Evolutionary conservation across 2,888 invertebrate genomes (phyloP), one percentile per base, ranked within the genome.

Genomic region (Limulus polyphemus): DNA sequence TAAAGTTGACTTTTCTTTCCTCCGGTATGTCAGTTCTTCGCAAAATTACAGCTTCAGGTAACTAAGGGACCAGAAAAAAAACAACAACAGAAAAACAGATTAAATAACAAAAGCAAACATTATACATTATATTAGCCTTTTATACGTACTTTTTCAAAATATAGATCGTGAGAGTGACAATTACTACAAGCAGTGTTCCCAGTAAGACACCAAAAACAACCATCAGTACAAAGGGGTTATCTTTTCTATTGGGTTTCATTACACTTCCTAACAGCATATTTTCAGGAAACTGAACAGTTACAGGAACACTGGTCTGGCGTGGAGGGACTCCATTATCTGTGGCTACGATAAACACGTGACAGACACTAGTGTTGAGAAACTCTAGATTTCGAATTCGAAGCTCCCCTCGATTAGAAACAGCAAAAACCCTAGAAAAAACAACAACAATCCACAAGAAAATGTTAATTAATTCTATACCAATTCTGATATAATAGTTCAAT

Each of bases 261-360:
- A 76, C 71, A 55, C 75, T 60, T 49, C 55, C 59, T 46, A 57
- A 64, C 56, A 57, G 62, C 13, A 50, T 72, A 74, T 58, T 74
- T 72, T 69, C 74, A 64, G 70, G 61, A 59, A 70, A 68, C 48
- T 69, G 66, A 1, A 70, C 68, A 2, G 69, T 67, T 12, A 70
- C 70, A 10, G 69, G 66, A 17, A 66, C 69, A 62, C 70, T 71
- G 63, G 84, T 82, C 77, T 84, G 86, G 74, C 87, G 65, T 0
- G 90, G 87, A n/a, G 92, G 92, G 17, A 81, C 79, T 14, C 92
- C 93, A 13, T 85, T 86, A 76, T 92, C 93, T 0, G 83, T 84
- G 32, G 91, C 93, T 56, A 88, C 84, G 51, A 88, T 90, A 55
- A 88, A 83, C 59, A 90, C 79, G 76, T 87, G 84, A 56, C 88